Evolutionary conservation across 1,140 invertebrate species (phyloP), one percentile per base, ranked within the genome.

Genomic region (Dinoponera quadriceps): DNA sequence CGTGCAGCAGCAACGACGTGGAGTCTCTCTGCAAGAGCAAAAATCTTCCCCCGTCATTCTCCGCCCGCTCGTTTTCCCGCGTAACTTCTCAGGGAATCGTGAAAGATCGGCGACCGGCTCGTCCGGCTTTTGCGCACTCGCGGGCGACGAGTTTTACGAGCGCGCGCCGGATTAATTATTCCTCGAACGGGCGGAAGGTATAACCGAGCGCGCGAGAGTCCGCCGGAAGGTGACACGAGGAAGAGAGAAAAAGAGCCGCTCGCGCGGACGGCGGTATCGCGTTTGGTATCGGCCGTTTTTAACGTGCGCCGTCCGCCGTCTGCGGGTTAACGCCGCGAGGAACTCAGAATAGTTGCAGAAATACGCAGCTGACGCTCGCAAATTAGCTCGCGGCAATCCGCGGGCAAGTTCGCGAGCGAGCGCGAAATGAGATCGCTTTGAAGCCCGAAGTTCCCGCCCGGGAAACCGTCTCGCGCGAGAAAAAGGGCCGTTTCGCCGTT

Each of bases 331-430:
- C 83, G 84, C 63, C 69, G 73, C 84, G 49, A 60, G 84, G 44
- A 86, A 87, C 85, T 87, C 85, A 69, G 80, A 86, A 86, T 83
- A 87, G 85, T 87, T 85, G 81, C 85, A 83, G 85, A 83, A 87
- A 83, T 75, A 83, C 82, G 85, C 89, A 83, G 85, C 85, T 85
- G 85, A 85, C 84, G 75, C 82, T 85, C 81, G 87, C 86, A 87
- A 88, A 87, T 86, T 90, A 86, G 86, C 88, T 89, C 25, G 81
- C 68, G 73, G 85, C 85, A 74, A 84, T 68, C 74, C 85, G 74
- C 60, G 33, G 81, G 60, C 82, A 86, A 86, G 82, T 86, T 86
- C 72, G 57, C 33, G 27, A 73, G 75, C 85, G 74, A 44, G 38
- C 71, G 63, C 38, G 84, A 75, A 83, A 68, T 75, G 72, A 80